These are phyloP conservation scores for Argynnis bischoffii DNA, from an alignment of 2,888 invertebrate species.

Conservation along the genomic window DNA sequence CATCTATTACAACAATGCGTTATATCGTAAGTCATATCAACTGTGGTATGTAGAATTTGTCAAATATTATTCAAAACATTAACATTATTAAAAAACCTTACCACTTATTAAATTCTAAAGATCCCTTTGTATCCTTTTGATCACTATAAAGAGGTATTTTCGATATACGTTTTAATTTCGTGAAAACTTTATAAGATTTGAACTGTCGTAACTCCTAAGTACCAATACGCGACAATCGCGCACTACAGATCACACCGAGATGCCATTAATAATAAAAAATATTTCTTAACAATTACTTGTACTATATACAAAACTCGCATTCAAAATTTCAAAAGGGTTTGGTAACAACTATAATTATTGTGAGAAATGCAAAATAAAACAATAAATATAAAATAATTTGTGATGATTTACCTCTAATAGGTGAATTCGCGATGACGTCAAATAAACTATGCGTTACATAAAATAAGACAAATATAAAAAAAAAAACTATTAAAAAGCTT, in stretches of 20 bases:
- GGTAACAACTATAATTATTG: slow-evolving; percentile 60
- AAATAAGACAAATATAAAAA: slow-evolving; percentile 23
- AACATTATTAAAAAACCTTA: slow-evolving; percentile 76
- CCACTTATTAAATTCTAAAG: slow-evolving; percentile 69
- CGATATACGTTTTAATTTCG: slow-evolving; percentile 64
- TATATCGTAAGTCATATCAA: slow-evolving; percentile 43
- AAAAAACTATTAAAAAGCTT: slow-evolving; percentile 33
- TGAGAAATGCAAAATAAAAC: slow-evolving; percentile 40
- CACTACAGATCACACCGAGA: slow-evolving; percentile 30
- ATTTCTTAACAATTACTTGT: slow-evolving; percentile 52
- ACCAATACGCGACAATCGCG: slow-evolving; percentile 41
- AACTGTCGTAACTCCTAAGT: slow-evolving; percentile 57
- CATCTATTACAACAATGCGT: slow-evolving; percentile 23
- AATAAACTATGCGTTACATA: slow-evolving; percentile 33
- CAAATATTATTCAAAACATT: slow-evolving; percentile 68
- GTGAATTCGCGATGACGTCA: slow-evolving; percentile 16
- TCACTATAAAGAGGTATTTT: slow-evolving; percentile 80
- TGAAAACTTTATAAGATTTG: slow-evolving; percentile 57
- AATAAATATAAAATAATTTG: slow-evolving; percentile 41
- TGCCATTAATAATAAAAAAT: slow-evolving; percentile 46
- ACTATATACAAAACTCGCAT: slow-evolving; percentile 69
- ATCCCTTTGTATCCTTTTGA: slow-evolving; percentile 75
- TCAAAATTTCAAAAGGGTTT: slow-evolving; percentile 58
- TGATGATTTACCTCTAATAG: slow-evolving; percentile 41
- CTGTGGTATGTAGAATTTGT: slow-evolving; percentile 70